Conservation (phyloP, 92 coral and sea anemone species). For the Epizoanthus scotinus region DNA sequence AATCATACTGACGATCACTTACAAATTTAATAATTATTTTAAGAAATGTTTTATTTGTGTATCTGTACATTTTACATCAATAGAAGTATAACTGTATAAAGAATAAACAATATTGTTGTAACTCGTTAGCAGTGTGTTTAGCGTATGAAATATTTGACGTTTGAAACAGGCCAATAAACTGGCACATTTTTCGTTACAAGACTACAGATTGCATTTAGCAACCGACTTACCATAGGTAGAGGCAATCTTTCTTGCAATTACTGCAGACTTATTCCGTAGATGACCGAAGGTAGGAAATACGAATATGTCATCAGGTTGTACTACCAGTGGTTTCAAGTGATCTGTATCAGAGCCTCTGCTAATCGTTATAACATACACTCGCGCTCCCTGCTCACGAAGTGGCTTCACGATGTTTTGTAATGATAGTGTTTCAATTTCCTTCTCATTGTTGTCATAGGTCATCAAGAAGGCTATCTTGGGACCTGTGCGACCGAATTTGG, state of each 20-base stretch:
- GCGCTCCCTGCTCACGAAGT: slow-evolving; percentile 59
- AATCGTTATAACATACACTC: slow-evolving; percentile 64
- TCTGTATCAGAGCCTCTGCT: slow-evolving; percentile 44
- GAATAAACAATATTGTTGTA: too few relatives aligned
- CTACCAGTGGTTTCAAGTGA: slow-evolving; percentile 54
- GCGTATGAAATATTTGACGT: too few relatives aligned
- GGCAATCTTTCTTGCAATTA: slow-evolving; percentile 62
- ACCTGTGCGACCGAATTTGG: slow-evolving; percentile 78
- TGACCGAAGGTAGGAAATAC: slow-evolving; percentile 37
- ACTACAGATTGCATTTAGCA: too few relatives aligned
- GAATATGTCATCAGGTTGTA: slow-evolving; percentile 57
- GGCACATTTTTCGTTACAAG: too few relatives aligned
- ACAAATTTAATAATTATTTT: too few relatives aligned
- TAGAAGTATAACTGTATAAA: too few relatives aligned
- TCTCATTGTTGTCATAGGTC: slow-evolving; percentile 79
- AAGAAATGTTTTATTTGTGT: too few relatives aligned
- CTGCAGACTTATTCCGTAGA: slow-evolving; percentile 47
- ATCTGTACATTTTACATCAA: too few relatives aligned
- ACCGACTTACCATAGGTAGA: slow-evolving; percentile 46
- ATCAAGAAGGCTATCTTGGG: slow-evolving; percentile 83
- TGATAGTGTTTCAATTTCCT: slow-evolving; percentile 76
- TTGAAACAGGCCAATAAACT: too few relatives aligned
- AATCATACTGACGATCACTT: too few relatives aligned
- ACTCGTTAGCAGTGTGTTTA: too few relatives aligned
- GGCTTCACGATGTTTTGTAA: slow-evolving; percentile 54